Conservation (phyloP, 35 echinoderm and acorn worm genomes). For the Ptychodera flava region DNA sequence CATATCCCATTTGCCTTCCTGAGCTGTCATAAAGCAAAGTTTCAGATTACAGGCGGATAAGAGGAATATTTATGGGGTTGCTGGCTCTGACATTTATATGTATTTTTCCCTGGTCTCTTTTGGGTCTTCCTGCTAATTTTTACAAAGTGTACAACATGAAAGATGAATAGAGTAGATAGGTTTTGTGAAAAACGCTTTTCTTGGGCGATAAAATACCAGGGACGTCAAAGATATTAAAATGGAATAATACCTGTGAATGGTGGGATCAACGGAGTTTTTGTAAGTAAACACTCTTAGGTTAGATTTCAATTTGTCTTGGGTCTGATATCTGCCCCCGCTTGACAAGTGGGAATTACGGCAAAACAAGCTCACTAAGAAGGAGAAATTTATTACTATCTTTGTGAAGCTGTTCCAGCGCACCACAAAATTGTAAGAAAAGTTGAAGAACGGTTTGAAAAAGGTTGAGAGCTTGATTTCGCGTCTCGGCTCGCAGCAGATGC, state of each 20-base stretch:
- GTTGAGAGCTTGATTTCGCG: too few relatives aligned
- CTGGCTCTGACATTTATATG: neutral
- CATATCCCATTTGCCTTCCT: neutral
- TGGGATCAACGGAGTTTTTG: neutral
- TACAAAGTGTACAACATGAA: neutral
- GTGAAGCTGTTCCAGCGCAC: too few relatives aligned
- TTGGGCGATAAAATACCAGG: neutral
- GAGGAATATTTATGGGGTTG: neutral
- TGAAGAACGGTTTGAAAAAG: too few relatives aligned
- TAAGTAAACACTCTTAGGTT: neutral
- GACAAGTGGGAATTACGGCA: too few relatives aligned
- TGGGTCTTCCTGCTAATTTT: neutral
- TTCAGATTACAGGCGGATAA: conserved; percentile 1
- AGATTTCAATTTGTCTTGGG: neutral
- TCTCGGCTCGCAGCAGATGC: too few relatives aligned
- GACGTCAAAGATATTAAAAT: neutral
- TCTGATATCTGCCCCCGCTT: neutral
- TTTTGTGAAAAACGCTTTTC: neutral
- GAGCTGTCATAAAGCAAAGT: neutral
- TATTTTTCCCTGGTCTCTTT: neutral
- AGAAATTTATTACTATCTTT: too few relatives aligned
- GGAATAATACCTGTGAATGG: neutral
- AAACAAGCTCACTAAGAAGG: too few relatives aligned
- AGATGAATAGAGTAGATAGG: neutral
- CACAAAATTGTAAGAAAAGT: too few relatives aligned